phyloP scores from a whole-genome alignment of 2,113 vertebrate genomes.

The Uropsilus gracilis region DNA sequence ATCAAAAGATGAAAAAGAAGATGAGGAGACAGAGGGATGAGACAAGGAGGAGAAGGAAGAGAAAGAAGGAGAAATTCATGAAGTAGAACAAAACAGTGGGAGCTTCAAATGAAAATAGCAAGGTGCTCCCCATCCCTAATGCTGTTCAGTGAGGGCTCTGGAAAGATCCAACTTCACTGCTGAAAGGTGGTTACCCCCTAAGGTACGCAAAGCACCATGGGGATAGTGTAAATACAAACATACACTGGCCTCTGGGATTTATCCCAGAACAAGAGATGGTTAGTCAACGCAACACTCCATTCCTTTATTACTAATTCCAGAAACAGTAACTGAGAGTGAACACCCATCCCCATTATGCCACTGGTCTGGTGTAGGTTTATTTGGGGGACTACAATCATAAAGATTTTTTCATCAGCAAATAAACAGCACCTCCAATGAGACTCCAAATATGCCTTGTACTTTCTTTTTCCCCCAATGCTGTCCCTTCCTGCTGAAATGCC shows the following conservation, averaged over 20 bases:
- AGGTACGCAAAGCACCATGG: background rate
- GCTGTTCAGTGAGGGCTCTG: background rate
- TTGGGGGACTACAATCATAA: background rate
- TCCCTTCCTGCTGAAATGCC: background rate
- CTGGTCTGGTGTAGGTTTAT: background rate
- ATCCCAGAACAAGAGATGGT: background rate
- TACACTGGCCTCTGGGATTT: background rate
- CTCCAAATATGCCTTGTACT: background rate
- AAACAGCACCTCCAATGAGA: background rate
- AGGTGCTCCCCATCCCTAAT: background rate
- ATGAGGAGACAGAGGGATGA: background rate
- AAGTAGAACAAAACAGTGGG: background rate
- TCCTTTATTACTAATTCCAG: slow-evolving; percentile 1
- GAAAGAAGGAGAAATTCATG: background rate
- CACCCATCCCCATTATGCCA: background rate
- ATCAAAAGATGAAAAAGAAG: slow-evolving; percentile 29
- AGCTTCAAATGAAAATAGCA: background rate
- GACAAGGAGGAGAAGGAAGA: background rate
- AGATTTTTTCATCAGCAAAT: background rate
- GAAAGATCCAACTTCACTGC: background rate
- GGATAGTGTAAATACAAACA: background rate
- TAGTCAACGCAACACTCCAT: background rate
- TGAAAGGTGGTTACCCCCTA: background rate
- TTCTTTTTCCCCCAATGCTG: background rate
- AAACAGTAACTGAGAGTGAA: background rate